Base-by-base conservation (phyloP, 2,797 vertebrate species). In the Ispidina lecontei region DNA sequence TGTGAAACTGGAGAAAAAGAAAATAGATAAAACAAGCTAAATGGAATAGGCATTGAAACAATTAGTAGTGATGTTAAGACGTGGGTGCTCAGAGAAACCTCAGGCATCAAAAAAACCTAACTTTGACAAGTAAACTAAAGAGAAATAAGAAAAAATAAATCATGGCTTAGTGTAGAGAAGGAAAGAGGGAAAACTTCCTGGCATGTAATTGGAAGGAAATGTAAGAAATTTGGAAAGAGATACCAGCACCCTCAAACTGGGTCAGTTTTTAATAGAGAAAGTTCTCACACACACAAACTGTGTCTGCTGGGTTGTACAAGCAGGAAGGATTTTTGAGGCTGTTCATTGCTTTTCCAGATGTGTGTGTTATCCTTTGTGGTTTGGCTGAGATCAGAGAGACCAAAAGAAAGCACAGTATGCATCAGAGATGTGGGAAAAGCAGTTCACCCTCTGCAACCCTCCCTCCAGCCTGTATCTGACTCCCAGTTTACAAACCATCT, bases 381-480 rank as follows among this genome's bases (percentile, higher is more conserved):
- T 94, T 96, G 89, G 90, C 93, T 89, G 89, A 56, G 86, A 89
- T 74, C 68, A 70, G 86, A 58, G 84, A 43, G 60, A 82, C 49
- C 67, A 43, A 73, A 81, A 76, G 71, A 88, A 84, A 79, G 54
- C 56, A 56, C 59, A 86, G 68, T 9, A 4, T 84, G 54, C 73
- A 64, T 91, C 19, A 46, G 65, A 68, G 56, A 71, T 94, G 90
- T 95, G 94, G 95, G 94, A 96, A 94, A 94, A 68, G 94, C 94
- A 84, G 46, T 91, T 70, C 71, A 35, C 33, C 20, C 84, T 79
- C 79, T 84, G 46, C 60, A 84, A 71, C 58, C 71, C 70, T 89
- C 58, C 37, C 19, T 84, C 26, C 47, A 64, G 89, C 56, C 37
- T 76, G 17, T 29, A 14, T 49, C 68, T 79, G 77, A 67, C 41